Base-by-base conservation (phyloP, 2,888 invertebrate genomes). In the Phortica magna region DNA sequence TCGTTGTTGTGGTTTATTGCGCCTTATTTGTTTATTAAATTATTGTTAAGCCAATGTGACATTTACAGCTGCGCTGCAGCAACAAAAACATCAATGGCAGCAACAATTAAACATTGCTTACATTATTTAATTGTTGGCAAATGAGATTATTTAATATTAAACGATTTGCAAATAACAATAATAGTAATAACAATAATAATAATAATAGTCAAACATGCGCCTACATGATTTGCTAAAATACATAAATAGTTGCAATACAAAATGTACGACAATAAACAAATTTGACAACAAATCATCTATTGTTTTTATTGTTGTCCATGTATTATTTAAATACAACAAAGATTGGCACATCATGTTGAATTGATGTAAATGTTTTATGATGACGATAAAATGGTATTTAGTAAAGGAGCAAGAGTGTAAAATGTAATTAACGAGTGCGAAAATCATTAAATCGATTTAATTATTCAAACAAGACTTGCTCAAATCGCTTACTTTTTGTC, bases 31-130 rank as follows among this genome's bases (percentile, higher is more conserved):
- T 61, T 61, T 61, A 22, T 61, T 61, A 61, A 61, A 61, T 61
- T 61, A 61, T 22, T 61, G 61, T 61, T 22, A 10, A 22, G 61
- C 22, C 61, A 70, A 43, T 61, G 43, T 43, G 70, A 71, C 19
- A 61, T 7, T 41, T n/a, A 48, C 48, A 59, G 59, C 22, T 59
- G 17, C 4, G 22, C 10, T 59, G 42, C 68, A 75, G 65, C 70
- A 67, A 73, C 55, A 77, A 41, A 22, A 76, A 41, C 68, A 43
- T 43, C 48, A 57, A 22, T 41, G 68, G 53, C 61, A 53, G 22
- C 71, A 71, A 71, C 55, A 55, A 70, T 19, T 74, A 57, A 39
- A 77, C 19, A 70, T 53, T 68, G 41, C 55, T 59, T 73, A 76
- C 31, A 65, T 53, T 55, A 55, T 71, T 53, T 71, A 71, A 71